A percentile compares a stretch with the other conserved stretches of the same genome.
Evolutionary conservation across 2,888 invertebrate species (phyloP).

Genomic region (Drosophila paranaensis): DNA sequence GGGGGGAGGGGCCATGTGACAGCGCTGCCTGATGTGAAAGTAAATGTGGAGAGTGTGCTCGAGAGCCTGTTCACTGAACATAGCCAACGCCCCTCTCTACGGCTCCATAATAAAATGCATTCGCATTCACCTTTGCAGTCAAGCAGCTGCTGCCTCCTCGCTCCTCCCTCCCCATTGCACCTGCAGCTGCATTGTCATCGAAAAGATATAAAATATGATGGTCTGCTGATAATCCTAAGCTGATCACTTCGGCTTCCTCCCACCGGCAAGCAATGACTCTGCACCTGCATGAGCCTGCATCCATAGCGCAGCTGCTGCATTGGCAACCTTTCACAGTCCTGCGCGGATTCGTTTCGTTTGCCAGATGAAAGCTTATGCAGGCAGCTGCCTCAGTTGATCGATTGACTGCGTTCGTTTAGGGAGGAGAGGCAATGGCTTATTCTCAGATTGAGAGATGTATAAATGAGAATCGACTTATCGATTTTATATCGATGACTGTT

Average conservation of each 20-base stretch:
- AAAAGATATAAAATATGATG: conserved; percentile 67
- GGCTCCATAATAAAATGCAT: conserved; percentile 30
- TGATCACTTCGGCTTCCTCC: neutral
- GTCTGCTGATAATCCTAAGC: conserved; percentile 51
- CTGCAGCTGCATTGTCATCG: conserved; percentile 42
- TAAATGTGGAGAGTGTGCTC: conserved; percentile 34
- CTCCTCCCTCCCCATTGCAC: neutral
- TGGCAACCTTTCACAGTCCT: neutral
- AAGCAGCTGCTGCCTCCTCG: neutral
- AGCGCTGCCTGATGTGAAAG: conserved; percentile 29
- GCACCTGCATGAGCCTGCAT: conserved; percentile 28
- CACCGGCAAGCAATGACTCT: conserved; percentile 48
- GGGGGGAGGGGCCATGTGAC: neutral
- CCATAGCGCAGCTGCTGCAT: neutral
- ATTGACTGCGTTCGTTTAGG: neutral
- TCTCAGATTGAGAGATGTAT: too few relatives aligned
- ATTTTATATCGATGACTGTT: too few relatives aligned
- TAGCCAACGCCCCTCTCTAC: neutral
- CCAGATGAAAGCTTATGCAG: neutral
- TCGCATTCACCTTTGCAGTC: conserved; percentile 19
- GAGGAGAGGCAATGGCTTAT: neutral
- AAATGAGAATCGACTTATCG: too few relatives aligned
- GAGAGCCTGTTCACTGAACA: neutral
- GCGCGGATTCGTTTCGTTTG: neutral
- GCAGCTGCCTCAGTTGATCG: neutral